Conservation (phyloP, 2,888 invertebrate species). For the Nemapogon koenigi region DNA sequence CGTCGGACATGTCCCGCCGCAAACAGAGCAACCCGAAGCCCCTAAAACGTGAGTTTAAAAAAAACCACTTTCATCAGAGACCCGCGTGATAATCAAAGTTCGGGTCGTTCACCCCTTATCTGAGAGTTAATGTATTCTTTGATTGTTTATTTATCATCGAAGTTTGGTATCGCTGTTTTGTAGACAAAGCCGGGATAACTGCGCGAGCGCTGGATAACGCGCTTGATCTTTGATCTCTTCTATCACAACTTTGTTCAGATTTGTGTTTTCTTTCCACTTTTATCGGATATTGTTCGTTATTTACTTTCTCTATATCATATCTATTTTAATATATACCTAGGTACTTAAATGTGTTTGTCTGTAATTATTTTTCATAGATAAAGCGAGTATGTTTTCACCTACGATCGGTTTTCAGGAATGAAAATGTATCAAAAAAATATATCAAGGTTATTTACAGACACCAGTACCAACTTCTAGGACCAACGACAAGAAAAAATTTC, state of each 20-base stretch:
- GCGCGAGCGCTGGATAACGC: neutral
- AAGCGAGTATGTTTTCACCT: no score
- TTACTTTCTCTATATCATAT: no score
- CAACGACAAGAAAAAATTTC: no score
- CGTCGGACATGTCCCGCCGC: constrained; percentile 83
- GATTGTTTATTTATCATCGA: constrained; percentile 52
- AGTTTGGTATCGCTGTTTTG: constrained; percentile 24
- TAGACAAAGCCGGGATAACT: neutral
- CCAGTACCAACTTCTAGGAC: no score
- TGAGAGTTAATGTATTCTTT: constrained; percentile 45
- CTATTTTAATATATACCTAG: no score
- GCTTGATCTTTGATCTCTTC: constrained; percentile 5
- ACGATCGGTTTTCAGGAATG: no score
- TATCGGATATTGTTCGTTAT: no score
- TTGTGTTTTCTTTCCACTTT: constrained; percentile 1
- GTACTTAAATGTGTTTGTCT: no score
- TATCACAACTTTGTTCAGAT: neutral
- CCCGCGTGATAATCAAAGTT: constrained; percentile 28
- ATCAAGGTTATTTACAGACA: no score
- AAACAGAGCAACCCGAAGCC: constrained; percentile 97
- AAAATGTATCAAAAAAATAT: no score
- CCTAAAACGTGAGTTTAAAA: constrained; percentile 82
- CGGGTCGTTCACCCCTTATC: constrained; percentile 55
- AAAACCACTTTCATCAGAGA: neutral
- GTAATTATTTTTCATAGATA: no score